Conservation (phyloP, 35 echinoderm and acorn worm genomes). For the Apostichopus japonicus region DNA sequence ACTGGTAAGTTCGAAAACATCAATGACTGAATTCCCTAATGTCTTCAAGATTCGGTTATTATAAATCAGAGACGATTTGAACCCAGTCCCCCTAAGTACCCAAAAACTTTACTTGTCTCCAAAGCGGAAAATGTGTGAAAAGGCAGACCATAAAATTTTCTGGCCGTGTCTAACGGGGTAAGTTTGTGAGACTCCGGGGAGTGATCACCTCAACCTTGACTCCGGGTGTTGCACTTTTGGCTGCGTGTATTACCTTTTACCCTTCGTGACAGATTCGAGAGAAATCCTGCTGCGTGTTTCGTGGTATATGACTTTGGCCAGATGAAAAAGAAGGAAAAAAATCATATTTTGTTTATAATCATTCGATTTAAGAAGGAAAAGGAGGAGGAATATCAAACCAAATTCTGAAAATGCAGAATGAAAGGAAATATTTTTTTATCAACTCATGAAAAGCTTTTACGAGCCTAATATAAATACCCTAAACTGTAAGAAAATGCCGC, state of each 20-base stretch:
- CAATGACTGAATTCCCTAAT: conserved; percentile 55
- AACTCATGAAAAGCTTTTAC: conserved; percentile 27
- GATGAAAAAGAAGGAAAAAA: not conserved
- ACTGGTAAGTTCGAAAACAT: conserved; percentile 51
- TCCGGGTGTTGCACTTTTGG: conserved; percentile 49
- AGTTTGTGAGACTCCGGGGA: conserved; percentile 51
- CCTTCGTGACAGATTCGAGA: conserved; percentile 30
- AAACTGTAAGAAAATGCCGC: conserved; percentile 7
- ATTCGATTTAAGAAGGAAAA: not conserved
- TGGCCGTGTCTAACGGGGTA: conserved; percentile 50
- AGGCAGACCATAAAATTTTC: conserved; percentile 61
- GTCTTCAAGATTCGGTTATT: conserved; percentile 1
- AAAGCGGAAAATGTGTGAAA: conserved; percentile 65
- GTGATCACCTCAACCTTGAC: conserved; percentile 55
- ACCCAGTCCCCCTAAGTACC: conserved; percentile 25
- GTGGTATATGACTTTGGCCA: conserved; percentile 7
- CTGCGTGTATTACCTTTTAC: conserved; percentile 41
- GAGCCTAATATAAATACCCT: conserved; percentile 18
- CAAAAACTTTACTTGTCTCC: conserved; percentile 42
- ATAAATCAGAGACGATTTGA: conserved; percentile 56
- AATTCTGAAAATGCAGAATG: not conserved
- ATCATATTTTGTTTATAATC: conserved; percentile 53
- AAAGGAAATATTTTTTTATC: not conserved
- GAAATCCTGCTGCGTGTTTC: not conserved
- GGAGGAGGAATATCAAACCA: not conserved